phyloP scores from a whole-genome alignment of 1,140 invertebrate species.

The Leptinotarsa defecta region DNA sequence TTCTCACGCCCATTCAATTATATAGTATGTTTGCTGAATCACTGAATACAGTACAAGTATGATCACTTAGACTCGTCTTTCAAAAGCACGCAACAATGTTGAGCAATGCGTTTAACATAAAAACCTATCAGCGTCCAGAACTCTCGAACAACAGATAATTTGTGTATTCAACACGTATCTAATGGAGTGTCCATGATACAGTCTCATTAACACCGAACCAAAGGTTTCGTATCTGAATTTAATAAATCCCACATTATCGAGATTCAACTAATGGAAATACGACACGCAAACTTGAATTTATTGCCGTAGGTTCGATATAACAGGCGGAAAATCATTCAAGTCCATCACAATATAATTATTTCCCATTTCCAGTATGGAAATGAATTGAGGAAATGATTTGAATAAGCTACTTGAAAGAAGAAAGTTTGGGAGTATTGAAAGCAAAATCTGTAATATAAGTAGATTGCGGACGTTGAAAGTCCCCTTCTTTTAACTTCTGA shows the following conservation, averaged over 20 bases:
- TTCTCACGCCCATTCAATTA: no score
- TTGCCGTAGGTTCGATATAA: background rate
- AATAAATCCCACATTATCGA: constrained; percentile 8
- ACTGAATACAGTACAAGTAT: no score
- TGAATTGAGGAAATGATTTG: background rate
- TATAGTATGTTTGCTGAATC: no score
- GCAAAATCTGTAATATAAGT: no score
- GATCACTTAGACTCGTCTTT: background rate
- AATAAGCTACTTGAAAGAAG: no score
- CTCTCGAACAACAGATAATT: background rate
- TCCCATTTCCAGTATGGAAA: background rate
- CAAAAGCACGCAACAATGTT: background rate
- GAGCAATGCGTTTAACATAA: background rate
- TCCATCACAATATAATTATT: background rate
- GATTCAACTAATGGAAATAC: background rate
- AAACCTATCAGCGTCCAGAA: background rate
- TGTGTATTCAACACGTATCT: background rate
- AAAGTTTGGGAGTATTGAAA: no score
- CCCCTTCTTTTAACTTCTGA: no score
- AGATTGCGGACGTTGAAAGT: no score
- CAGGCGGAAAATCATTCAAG: background rate
- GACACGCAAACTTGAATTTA: background rate
- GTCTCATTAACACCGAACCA: background rate
- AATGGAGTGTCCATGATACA: constrained; percentile 6
- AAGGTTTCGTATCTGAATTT: background rate